Evolutionary conservation across 2,113 vertebrate species (phyloP).

Genomic region (Psettodes erumei): DNA sequence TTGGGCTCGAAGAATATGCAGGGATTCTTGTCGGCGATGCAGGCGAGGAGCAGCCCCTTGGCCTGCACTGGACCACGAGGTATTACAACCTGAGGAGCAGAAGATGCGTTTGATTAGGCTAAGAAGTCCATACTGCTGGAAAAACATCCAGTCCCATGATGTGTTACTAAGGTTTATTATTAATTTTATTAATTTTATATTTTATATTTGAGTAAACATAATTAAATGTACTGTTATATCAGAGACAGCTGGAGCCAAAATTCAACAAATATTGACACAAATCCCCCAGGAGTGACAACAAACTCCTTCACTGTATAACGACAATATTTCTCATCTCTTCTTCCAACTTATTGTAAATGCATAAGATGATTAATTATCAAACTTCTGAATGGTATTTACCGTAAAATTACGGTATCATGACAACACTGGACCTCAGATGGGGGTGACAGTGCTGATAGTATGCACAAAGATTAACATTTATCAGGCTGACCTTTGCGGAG

Average conservation of each 20-base stretch:
- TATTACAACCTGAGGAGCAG: constrained; percentile 88
- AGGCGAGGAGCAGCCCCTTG: constrained; percentile 94
- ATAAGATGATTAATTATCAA: neutral
- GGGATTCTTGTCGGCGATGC: constrained; percentile 95
- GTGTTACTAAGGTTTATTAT: neutral
- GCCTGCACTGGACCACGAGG: constrained; percentile 95
- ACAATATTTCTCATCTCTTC: neutral
- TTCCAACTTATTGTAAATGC: neutral
- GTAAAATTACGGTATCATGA: neutral
- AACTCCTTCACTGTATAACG: neutral
- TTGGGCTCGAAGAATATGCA: constrained; percentile 99
- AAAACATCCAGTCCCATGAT: neutral
- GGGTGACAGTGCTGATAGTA: constrained; percentile 30
- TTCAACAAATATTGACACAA: neutral
- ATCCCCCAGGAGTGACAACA: neutral
- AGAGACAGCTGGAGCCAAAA: neutral
- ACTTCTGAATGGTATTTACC: constrained; percentile 9
- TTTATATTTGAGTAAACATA: too few species aligned
- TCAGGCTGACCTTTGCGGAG: constrained; percentile 69
- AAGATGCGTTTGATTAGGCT: neutral
- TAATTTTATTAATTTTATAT: too few species aligned
- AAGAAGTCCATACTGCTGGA: neutral
- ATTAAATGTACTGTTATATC: neutral
- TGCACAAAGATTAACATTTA: constrained; percentile 61
- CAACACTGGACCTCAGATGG: constrained; percentile 22